A percentile compares a stretch with the other conserved stretches of the same genome.
Evolutionary conservation across 1,140 invertebrate species (phyloP).

Genomic region (Polyergus mexicanus): DNA sequence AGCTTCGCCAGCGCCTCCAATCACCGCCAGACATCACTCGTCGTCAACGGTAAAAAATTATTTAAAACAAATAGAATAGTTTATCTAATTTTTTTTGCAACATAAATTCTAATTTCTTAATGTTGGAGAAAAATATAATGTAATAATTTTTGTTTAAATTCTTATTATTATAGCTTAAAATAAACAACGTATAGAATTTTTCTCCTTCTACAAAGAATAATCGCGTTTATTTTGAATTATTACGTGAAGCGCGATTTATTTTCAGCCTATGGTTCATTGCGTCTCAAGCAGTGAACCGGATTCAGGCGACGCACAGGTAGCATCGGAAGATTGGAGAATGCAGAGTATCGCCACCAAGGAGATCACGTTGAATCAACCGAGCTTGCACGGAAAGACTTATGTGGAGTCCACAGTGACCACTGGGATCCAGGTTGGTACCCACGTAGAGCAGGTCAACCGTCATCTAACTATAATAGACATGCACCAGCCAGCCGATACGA

Average conservation of each 20-base stretch:
- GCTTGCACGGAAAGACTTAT: conserved; percentile 85
- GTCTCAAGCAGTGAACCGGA: conserved; percentile 94
- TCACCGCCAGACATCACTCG: conserved; percentile 85
- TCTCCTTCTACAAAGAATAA: not conserved
- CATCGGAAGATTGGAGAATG: conserved; percentile 84
- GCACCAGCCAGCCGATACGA: conserved; percentile 85
- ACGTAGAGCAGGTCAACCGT: conserved; percentile 83
- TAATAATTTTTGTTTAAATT: not conserved
- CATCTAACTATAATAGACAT: conserved; percentile 85
- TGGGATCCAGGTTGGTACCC: conserved; percentile 86
- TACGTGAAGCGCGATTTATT: conserved; percentile 58
- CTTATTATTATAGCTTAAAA: conserved; percentile 5
- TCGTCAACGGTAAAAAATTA: conserved; percentile 86
- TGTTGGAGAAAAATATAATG: not conserved
- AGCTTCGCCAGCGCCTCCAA: conserved; percentile 87
- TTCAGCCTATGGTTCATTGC: conserved; percentile 93
- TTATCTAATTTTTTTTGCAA: not conserved
- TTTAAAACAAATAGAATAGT: not conserved
- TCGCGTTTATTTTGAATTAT: conserved; percentile 4
- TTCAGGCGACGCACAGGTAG: conserved; percentile 87
- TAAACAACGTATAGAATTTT: not conserved
- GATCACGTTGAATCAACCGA: conserved; percentile 78
- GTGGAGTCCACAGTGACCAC: conserved; percentile 86
- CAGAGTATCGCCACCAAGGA: conserved; percentile 83
- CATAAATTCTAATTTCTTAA: not conserved